Evolutionary conservation across 2,797 vertebrate genomes (phyloP), one percentile per base, ranked within the genome.

Genomic region (Ara ararauna): DNA sequence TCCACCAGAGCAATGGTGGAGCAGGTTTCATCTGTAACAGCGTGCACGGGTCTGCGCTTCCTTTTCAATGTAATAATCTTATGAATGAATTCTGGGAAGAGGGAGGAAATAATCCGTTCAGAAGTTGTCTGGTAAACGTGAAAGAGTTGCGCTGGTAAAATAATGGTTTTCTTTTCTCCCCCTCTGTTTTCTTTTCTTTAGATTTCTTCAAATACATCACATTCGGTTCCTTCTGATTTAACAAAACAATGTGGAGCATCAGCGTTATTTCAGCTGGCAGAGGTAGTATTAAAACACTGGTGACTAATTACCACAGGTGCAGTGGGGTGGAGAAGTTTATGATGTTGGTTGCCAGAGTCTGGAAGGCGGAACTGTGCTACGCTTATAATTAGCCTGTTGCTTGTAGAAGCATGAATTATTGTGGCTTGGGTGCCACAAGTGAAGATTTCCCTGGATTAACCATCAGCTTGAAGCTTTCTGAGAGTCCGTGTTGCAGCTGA

Each of bases 161-260:
- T 36, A 85, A 29, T 64, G 17, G n/a, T 82, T 48, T 61, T 38
- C 62, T 48, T 64, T 90, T 44, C 56, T 45, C 61, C 92, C 89
- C 38, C 87, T 93, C 61, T 89, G 42, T 66, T 82, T 96, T 68
- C 90, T 95, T 62, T 81, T 67, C 85, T 82, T 91, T 87, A 98
- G 98, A 98, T 98, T 97, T 98, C 98, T 95, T 98, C 98, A 89
- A 98, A 95, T 94, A 97, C 97, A 78, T 98, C 97, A 87, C 97
- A 91, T 89, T 97, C 97, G 95, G 96, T 97, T 95, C 97, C 97
- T 96, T 98, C 98, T 96, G 98, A 98, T 96, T 96, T 97, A 85
- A 97, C 96, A 34, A 98, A 98, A 95, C 98, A 97, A 70, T 98
- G 97, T 97, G 98, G 98, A 95, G 97, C 97, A 89, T 98, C 98